A percentile compares a stretch with the other conserved stretches of the same genome.
Conservation (phyloP, 2,888 invertebrate genomes). For the Galerucella pusilla region DNA sequence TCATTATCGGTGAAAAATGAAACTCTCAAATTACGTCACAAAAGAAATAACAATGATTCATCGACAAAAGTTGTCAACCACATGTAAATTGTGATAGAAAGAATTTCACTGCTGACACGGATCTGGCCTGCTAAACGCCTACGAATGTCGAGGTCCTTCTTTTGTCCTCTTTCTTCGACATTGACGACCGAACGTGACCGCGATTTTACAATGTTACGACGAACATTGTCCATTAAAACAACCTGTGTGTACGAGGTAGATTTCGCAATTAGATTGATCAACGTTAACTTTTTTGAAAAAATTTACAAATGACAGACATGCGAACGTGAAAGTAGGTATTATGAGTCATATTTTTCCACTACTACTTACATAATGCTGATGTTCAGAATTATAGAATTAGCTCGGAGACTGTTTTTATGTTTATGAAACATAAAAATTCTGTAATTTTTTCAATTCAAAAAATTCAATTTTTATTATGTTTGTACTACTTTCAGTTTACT, state of each 20-base stretch:
- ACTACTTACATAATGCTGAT: too few species aligned
- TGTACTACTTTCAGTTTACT: too few species aligned
- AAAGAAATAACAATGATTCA: constrained; percentile 28
- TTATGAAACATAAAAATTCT: too few species aligned
- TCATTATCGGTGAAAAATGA: constrained; percentile 10
- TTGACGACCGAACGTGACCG: constrained; percentile 28
- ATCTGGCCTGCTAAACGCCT: constrained; percentile 26
- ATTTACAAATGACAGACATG: too few species aligned
- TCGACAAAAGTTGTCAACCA: constrained; percentile 21
- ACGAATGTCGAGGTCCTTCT: constrained; percentile 35
- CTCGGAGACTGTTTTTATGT: too few species aligned
- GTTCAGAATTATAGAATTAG: too few species aligned
- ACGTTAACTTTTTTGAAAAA: background rate
- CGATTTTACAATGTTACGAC: constrained; percentile 14
- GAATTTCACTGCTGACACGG: constrained; percentile 41
- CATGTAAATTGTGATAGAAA: constrained; percentile 25
- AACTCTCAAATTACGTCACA: constrained; percentile 15
- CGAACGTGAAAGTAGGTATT: too few species aligned
- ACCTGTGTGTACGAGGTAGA: background rate
- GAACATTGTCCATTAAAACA: background rate
- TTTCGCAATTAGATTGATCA: background rate
- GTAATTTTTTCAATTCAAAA: too few species aligned
- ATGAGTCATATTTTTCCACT: too few species aligned
- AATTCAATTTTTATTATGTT: too few species aligned
- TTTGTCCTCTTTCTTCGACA: constrained; percentile 27